phyloP scores from a whole-genome alignment of 2,113 vertebrate species.

The Chrysochloris asiatica region DNA sequence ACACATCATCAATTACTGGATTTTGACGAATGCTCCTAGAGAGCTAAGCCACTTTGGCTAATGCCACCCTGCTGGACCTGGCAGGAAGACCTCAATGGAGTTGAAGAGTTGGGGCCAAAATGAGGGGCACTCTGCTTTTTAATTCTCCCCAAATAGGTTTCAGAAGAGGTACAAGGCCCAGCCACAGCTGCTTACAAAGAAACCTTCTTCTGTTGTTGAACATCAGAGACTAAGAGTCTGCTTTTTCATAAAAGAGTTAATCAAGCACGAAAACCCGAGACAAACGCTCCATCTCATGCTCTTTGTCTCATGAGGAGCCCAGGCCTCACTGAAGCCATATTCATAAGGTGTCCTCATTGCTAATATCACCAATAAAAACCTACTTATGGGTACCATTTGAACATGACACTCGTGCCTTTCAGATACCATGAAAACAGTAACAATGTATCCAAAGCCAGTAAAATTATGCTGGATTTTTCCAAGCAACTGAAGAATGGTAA shows the following conservation, averaged over 20 bases:
- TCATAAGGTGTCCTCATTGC: conserved; percentile 54
- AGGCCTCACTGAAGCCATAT: conserved; percentile 18
- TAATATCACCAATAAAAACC: conserved; percentile 61
- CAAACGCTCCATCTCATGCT: conserved; percentile 80
- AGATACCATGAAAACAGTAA: not conserved
- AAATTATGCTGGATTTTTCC: conserved; percentile 30
- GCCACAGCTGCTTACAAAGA: conserved; percentile 78
- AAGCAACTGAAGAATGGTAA: conserved; percentile 64
- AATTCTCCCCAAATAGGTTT: conserved; percentile 63
- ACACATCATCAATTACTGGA: conserved; percentile 78
- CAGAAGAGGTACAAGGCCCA: conserved; percentile 70
- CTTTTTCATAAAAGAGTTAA: conserved; percentile 88
- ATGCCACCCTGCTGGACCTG: conserved; percentile 68
- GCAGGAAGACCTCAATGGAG: conserved; percentile 56
- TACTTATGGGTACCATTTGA: conserved; percentile 52
- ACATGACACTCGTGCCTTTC: not conserved
- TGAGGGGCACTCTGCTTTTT: conserved; percentile 66
- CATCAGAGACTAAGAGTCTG: conserved; percentile 86
- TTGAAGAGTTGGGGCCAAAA: conserved; percentile 48
- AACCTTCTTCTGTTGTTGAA: conserved; percentile 84
- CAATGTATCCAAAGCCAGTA: not conserved
- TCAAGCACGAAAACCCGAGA: conserved; percentile 87
- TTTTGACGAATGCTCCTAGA: conserved; percentile 81
- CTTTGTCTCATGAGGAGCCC: conserved; percentile 61
- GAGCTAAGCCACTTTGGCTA: conserved; percentile 81